Evolutionary conservation across 2,888 invertebrate species (phyloP).

Genomic region (Hydraecia micacea): DNA sequence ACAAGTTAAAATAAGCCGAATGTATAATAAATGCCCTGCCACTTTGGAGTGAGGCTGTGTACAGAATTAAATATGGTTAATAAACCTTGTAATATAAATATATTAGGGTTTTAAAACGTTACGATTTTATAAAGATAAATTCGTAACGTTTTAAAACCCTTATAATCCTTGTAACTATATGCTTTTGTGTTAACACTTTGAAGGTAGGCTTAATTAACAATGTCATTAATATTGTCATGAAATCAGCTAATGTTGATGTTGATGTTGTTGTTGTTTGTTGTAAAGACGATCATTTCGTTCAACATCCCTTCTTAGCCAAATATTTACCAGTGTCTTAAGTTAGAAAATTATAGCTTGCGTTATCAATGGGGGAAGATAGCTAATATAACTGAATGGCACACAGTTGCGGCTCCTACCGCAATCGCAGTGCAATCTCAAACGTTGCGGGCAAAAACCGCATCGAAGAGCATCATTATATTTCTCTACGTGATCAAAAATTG

Average conservation of each 20-base stretch:
- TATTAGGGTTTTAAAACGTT: not conserved
- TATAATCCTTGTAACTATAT: not conserved
- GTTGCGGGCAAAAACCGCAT: not conserved
- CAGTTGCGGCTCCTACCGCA: not conserved
- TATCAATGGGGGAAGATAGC: not conserved
- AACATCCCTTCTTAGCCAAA: not conserved
- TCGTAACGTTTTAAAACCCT: too few species aligned
- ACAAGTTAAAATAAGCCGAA: slow-evolving; percentile 15
- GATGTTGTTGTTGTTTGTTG: too few species aligned
- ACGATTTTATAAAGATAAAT: too few species aligned
- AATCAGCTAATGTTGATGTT: not conserved
- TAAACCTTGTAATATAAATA: not conserved
- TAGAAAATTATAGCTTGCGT: not conserved
- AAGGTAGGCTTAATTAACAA: too few species aligned
- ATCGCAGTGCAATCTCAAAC: not conserved
- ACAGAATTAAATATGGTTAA: slow-evolving; percentile 4
- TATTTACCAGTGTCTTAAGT: not conserved
- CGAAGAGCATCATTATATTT: not conserved
- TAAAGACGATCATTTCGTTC: not conserved
- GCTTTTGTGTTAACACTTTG: not conserved
- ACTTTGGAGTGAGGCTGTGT: slow-evolving; percentile 5
- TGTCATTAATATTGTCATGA: not conserved
- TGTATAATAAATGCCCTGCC: slow-evolving; percentile 25
- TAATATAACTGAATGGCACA: not conserved
- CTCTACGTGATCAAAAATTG: not conserved